Base-by-base conservation (phyloP, 1,140 invertebrate genomes). In the Diorhabda sublineata region DNA sequence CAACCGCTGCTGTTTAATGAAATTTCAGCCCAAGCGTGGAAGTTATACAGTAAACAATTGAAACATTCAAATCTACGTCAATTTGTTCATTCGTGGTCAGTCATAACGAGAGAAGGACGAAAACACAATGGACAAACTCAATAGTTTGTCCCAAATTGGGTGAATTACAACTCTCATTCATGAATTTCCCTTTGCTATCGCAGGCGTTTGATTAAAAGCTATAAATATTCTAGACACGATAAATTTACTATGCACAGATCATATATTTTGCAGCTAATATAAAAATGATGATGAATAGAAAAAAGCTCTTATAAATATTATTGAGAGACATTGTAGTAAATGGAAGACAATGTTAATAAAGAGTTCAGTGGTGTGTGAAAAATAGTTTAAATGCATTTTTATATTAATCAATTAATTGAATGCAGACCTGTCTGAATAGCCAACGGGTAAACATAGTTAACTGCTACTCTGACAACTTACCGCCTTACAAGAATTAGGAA, bases 31-130 rank as follows among this genome's bases (percentile, higher is more conserved):
- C 47, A 52, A n/a, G 47, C 47, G 47, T 52, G n/a, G 47, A 52
- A 52, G 47, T 6, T 52, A 52, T 52, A 52, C 47, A 3, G 47
- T 52, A 52, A 52, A 52, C 47, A 52, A 52, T 52, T 52, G 6
- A 52, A 52, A 52, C 47, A 52, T 52, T 52, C 47, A 52, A 52
- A 52, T 52, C 47, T 52, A 52, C 47, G 47, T 52, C 47, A 52
- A 52, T 52, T 52, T 52, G 47, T 52, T 52, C 47, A 52, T 52
- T 52, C 47, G 47, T n/a, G 47, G 47, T 52, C 47, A 52, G 47
- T 52, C 47, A 52, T 52, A 52, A 52, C n/a, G 47, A 52, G 47
- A 52, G 47, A 52, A 52, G 47, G 47, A 52, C 47, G 47, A 52
- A 52, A 52, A 52, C 47, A 52, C 47, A 52, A 52, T 52, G 47